phyloP scores from a whole-genome alignment of 2,113 vertebrate genomes.

The Catagonus wagneri region DNA sequence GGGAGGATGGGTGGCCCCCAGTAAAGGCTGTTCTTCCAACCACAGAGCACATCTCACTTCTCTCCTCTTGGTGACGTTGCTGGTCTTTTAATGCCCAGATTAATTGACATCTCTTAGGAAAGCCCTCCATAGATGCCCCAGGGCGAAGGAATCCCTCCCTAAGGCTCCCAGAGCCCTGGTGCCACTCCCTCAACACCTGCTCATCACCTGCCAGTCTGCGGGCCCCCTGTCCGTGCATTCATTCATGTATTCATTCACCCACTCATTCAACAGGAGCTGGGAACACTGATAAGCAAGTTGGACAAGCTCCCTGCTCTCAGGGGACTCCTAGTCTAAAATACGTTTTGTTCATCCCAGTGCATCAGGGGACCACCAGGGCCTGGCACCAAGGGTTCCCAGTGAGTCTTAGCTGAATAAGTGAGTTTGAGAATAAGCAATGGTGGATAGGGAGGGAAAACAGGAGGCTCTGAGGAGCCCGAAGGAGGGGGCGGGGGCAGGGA shows the following conservation, averaged over 20 bases:
- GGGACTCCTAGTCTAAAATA: rapidly evolving
- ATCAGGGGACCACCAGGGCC: background rate
- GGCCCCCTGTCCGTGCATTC: background rate
- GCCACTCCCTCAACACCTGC: rapidly evolving
- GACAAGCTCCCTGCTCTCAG: background rate
- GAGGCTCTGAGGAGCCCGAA: no score
- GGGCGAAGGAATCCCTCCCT: no score
- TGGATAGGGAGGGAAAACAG: no score
- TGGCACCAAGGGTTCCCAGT: background rate
- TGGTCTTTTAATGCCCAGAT: background rate
- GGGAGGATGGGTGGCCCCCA: background rate
- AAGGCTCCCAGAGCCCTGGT: background rate
- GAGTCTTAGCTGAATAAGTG: background rate
- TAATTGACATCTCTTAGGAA: background rate
- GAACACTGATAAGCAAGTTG: rapidly evolving
- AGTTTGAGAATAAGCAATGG: background rate
- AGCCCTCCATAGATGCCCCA: background rate
- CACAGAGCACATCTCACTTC: rapidly evolving
- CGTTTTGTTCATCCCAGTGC: rapidly evolving
- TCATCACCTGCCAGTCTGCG: rapidly evolving
- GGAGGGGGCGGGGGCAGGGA: background rate
- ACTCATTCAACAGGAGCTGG: background rate
- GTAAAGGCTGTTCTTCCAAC: background rate
- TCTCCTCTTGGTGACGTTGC: background rate
- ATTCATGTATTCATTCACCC: background rate